Percentiles rank a stretch among this genome's conserved stretches.
Evolutionary conservation across 2,113 vertebrate genomes (phyloP).

Genomic region (Sialia sialis): DNA sequence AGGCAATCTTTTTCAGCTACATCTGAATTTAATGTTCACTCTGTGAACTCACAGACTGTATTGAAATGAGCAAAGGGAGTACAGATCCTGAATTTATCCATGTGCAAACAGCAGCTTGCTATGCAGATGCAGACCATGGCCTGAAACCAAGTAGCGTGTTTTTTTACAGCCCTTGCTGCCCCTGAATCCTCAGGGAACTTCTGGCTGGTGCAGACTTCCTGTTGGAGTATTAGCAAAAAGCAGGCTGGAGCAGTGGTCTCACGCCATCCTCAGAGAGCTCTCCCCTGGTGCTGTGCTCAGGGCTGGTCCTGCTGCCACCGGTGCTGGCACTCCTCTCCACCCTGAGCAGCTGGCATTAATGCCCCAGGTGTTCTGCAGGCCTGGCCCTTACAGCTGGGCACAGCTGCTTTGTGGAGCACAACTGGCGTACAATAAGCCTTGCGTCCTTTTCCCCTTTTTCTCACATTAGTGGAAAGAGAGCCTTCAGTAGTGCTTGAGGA

Average conservation of each 20-base stretch:
- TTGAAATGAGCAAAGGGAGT: neutral
- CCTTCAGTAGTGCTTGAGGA: neutral
- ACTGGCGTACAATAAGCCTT: neutral
- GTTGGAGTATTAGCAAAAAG: neutral
- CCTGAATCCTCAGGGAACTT: neutral
- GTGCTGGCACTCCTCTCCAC: neutral
- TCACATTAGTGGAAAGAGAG: neutral
- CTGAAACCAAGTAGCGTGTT: neutral
- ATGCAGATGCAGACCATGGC: neutral
- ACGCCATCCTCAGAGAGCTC: neutral
- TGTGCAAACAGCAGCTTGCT: neutral
- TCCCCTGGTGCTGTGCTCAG: rapidly evolving
- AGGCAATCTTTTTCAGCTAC: neutral
- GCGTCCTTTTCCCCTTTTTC: neutral
- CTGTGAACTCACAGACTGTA: neutral
- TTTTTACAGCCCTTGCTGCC: neutral
- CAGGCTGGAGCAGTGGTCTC: neutral
- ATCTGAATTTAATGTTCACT: neutral
- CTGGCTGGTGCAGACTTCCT: neutral
- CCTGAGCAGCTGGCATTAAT: neutral
- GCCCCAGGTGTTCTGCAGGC: neutral
- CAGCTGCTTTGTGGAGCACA: neutral
- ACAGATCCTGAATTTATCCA: neutral
- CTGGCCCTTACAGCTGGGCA: neutral
- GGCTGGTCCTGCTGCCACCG: neutral